Evolutionary conservation across 2,113 vertebrate species (phyloP), one percentile per base, ranked within the genome.

Genomic region (Artemisiospiza belli): DNA sequence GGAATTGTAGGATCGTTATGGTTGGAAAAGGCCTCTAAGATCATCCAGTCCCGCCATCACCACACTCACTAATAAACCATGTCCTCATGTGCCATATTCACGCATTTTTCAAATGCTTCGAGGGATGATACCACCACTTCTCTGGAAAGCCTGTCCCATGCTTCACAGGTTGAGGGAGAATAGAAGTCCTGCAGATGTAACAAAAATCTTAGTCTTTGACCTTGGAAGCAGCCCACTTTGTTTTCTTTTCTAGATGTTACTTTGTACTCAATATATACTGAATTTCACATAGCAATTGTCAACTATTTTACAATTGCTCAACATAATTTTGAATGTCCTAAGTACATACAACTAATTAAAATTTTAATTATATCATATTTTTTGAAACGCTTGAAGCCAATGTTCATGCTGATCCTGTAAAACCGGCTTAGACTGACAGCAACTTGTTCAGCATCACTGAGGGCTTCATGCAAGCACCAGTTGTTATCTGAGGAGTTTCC

Each of bases 51-150:
- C 11, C 17, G 9, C n/a, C 14, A 54, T 61, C 61, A 30, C 16
- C 24, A 47, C 46, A 24, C 14, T 54, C 46, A 54, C n/a, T 46
- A 30, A 44, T 68, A 68, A 68, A n/a, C 13, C 20, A 21, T 25
- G 39, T n/a, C 46, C 19, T 89, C 28, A 25, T n/a, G 54, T 39
- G 20, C 28, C 39, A 12, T n/a, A 54, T 21, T 11, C 54, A 61
- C 23, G 5, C 0, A 1, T 21, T 68, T 52, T 46, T 17, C 8
- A 1, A 68, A 52, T 11, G 5, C 30, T 82, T 75, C 6, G 10
- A 59, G 37, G 12, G 15, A 24, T 46, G 28, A 44, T 43, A 59
- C 39, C 31, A 81, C 11, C 43, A 37, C 30, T n/a, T 82, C 54
- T 6, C 43, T 49, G 27, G 23, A 41, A 47, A 92, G 44, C 31